Evolutionary conservation across 1,140 invertebrate genomes (phyloP).

Genomic region (Brachionus plicatilis): DNA sequence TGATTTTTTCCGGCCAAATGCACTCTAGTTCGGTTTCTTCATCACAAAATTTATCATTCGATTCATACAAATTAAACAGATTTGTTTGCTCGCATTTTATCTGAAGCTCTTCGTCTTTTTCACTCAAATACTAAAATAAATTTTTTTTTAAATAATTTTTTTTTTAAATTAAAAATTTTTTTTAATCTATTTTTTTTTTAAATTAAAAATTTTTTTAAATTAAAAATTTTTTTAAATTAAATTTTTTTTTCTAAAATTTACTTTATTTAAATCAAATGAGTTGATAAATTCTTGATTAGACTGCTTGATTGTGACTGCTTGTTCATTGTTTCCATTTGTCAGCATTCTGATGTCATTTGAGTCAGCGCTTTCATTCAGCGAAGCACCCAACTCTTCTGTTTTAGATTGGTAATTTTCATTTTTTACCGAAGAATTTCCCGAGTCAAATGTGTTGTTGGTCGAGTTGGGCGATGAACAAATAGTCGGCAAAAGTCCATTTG

Average conservation of each 20-base stretch:
- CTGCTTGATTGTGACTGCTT: background rate
- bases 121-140: background rate
- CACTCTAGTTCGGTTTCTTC: slow-evolving; percentile 15
- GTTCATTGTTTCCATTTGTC: background rate
- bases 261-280: slow-evolving; percentile 25
- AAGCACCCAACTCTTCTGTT: background rate
- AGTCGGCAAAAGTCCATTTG: background rate
- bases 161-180: no score
- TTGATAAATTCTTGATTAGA: slow-evolving; percentile 23
- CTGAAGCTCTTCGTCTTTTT: slow-evolving; percentile 23
- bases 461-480: background rate
- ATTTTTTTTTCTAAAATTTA: background rate
- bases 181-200: no score
- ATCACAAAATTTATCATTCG: background rate
- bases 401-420: background rate
- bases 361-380: slow-evolving; percentile 21
- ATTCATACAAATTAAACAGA: slow-evolving; percentile 20
- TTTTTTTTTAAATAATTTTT: background rate
- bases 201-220: background rate
- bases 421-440: background rate
- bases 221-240: background rate
- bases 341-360: slow-evolving; percentile 25
- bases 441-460: background rate
- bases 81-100: background rate
- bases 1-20: background rate